A percentile compares a stretch with the other conserved stretches of the same genome.
Evolutionary conservation across 2,888 invertebrate genomes (phyloP).

Genomic region (Torymus tubicola): DNA sequence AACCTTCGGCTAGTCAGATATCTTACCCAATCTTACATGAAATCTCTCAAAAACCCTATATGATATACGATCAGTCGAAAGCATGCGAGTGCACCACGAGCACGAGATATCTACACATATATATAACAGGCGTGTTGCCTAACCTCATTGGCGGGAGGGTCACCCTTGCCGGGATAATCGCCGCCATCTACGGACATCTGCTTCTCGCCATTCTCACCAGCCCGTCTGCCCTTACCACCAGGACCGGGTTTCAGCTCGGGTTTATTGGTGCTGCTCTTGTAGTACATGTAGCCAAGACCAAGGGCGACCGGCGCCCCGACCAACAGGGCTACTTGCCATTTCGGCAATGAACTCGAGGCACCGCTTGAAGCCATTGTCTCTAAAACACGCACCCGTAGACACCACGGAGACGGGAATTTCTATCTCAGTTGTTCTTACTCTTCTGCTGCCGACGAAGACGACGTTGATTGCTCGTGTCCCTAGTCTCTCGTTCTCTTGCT

Average conservation of each 20-base stretch:
- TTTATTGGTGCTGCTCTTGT: conserved; percentile 79
- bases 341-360: conserved; percentile 81
- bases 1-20: too few species aligned
- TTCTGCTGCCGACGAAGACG: too few species aligned
- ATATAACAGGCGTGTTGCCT: conserved; percentile 45
- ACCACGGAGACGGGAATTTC: background rate
- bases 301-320: conserved; percentile 87
- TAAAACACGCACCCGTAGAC: background rate
- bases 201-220: conserved; percentile 78
- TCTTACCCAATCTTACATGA: too few species aligned
- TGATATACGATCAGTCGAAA: too few species aligned
- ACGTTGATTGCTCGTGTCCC: background rate
- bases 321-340: conserved; percentile 92
- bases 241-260: conserved; percentile 62
- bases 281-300: conserved; percentile 89
- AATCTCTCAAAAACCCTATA: too few species aligned
- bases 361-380: conserved; percentile 59
- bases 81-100: too few species aligned
- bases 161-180: conserved; percentile 67
- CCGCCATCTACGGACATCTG: conserved; percentile 81
- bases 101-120: too few species aligned
- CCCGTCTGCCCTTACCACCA: conserved; percentile 62
- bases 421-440: too few species aligned
- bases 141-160: conserved; percentile 69
- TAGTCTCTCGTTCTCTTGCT: background rate